A percentile compares a stretch with the other conserved stretches of the same genome.
These are phyloP conservation scores for Synanthedon vespiformis DNA, from an alignment of 2,888 invertebrate genomes.

Conservation along the genomic window DNA sequence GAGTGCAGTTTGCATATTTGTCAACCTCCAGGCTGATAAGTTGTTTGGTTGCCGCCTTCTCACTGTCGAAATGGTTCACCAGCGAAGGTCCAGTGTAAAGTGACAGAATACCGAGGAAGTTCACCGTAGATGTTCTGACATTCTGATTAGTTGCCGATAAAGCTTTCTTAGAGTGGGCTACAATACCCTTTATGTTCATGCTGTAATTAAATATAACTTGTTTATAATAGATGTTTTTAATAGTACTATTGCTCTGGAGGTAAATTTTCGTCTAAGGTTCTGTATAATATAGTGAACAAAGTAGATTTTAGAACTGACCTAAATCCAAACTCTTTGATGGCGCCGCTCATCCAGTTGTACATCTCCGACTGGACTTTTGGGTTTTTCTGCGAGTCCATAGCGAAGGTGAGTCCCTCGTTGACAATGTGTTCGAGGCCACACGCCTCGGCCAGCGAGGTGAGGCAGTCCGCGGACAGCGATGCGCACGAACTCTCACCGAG, in stretches of 20 bases:
- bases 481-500: constrained; percentile 88
- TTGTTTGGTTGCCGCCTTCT: constrained; percentile 86
- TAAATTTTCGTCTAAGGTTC: too few relatives aligned
- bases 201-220: constrained; percentile 28
- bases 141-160: constrained; percentile 87
- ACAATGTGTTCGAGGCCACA: constrained; percentile 81
- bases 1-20: constrained; percentile 80
- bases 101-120: constrained; percentile 81
- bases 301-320: constrained; percentile 63
- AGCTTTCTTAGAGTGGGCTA: constrained; percentile 85
- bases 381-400: constrained; percentile 86
- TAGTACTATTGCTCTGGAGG: too few relatives aligned
- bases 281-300: too few relatives aligned
- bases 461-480: constrained; percentile 74
- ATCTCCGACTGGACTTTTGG: constrained; percentile 92
- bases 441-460: constrained; percentile 83
- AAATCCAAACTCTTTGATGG: constrained; percentile 90
- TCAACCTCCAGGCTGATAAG: constrained; percentile 89
- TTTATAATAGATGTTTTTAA: not conserved
- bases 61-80: constrained; percentile 84
- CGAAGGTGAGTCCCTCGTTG: constrained; percentile 77
- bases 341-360: constrained; percentile 81
- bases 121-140: constrained; percentile 82
- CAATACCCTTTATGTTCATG: constrained; percentile 78
- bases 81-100: constrained; percentile 84